Percentiles rank a stretch among this genome's conserved stretches.
Conservation (phyloP, 2,113 vertebrate species). For the Alaudala cheleensis region DNA sequence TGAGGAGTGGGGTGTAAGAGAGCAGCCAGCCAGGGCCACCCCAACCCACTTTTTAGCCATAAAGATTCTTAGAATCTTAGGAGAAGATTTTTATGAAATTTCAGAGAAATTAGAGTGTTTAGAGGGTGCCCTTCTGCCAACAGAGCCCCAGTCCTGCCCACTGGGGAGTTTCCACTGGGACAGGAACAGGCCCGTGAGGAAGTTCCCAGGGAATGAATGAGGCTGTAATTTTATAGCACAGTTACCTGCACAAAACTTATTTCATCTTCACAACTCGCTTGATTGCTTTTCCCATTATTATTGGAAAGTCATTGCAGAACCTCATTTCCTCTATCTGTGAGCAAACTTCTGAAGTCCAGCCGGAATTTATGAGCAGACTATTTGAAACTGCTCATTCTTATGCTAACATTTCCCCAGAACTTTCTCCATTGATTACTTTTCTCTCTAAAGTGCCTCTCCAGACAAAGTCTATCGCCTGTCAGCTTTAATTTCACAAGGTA, state of each 20-base stretch:
- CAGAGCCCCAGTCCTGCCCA: background rate
- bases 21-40: background rate
- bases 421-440: constrained; percentile 49
- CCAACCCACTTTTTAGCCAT: background rate
- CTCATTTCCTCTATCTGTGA: constrained; percentile 49
- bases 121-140: background rate
- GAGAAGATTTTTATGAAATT: background rate
- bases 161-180: background rate
- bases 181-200: background rate
- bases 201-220: background rate
- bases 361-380: constrained; percentile 40
- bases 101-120: background rate
- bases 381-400: constrained; percentile 35
- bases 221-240: background rate
- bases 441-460: constrained; percentile 17
- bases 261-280: background rate
- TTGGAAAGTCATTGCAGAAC: constrained; percentile 30
- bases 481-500: constrained; percentile 34
- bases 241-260: background rate
- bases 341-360: constrained; percentile 30
- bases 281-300: constrained; percentile 37
- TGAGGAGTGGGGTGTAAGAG: background rate
- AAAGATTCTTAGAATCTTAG: background rate
- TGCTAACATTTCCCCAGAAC: constrained; percentile 27
- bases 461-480: constrained; percentile 20